A percentile compares a stretch with the other conserved stretches of the same genome.
Evolutionary conservation across 2,797 vertebrate genomes (phyloP).

Genomic region (Pangasius macronema): DNA sequence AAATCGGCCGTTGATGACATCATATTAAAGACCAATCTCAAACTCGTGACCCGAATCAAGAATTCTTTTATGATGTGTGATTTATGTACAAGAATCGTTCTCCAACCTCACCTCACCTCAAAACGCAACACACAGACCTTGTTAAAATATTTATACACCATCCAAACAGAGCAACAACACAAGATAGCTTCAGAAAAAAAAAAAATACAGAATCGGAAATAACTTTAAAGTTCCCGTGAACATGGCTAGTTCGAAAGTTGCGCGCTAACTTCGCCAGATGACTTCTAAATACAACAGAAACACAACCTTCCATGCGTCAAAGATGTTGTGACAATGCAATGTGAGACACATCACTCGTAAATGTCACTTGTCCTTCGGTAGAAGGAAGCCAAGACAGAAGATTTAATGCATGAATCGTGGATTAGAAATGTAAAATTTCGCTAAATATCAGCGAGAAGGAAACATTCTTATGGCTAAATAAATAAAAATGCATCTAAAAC

Average conservation of each 20-base stretch:
- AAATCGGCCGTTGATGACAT: not conserved
- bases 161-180: not conserved
- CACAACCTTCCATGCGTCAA: too few species aligned
- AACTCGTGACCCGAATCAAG: not conserved
- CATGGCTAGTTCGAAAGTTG: not conserved
- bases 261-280: not conserved
- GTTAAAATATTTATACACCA: not conserved
- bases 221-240: not conserved
- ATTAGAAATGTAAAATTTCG: not conserved
- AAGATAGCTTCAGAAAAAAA: not conserved
- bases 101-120: not conserved
- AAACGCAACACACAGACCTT: not conserved
- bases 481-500: not conserved
- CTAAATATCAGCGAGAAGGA: not conserved
- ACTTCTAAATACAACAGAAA: not conserved
- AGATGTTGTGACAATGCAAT: too few species aligned
- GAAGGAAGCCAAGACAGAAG: not conserved
- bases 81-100: not conserved
- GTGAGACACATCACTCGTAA: too few species aligned
- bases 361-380: too few species aligned
- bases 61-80: too few species aligned
- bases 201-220: not conserved
- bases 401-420: not conserved
- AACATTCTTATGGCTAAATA: not conserved
- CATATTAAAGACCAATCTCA: not conserved